Percentiles rank a stretch among this genome's conserved stretches.
These are phyloP conservation scores for Tenodera sinensis DNA, from an alignment of 2,888 invertebrate genomes.

Conservation along the genomic window DNA sequence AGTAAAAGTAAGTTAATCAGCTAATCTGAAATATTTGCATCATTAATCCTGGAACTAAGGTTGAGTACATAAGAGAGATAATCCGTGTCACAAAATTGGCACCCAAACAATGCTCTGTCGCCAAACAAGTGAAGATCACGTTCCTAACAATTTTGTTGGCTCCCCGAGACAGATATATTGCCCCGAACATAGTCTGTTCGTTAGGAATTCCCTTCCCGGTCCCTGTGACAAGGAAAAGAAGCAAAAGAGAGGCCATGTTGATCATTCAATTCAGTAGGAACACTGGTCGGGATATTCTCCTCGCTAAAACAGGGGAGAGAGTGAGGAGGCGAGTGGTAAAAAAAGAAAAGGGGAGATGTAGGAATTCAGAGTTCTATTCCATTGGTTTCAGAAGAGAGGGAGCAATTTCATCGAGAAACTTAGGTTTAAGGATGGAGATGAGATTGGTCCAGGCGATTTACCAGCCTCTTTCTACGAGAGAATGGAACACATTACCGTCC, in stretches of 20 bases:
- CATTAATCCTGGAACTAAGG: too few relatives aligned
- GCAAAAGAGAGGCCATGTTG: neutral
- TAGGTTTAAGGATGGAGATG: neutral
- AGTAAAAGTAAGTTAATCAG: too few relatives aligned
- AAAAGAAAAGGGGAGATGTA: neutral
- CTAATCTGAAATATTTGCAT: too few relatives aligned
- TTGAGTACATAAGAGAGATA: neutral
- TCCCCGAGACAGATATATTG: neutral
- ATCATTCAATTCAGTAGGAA: neutral
- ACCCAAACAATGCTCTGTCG: neutral
- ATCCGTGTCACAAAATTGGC: neutral
- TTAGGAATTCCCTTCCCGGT: neutral
- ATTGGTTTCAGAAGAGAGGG: neutral
- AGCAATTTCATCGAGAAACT: neutral
- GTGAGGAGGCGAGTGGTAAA: neutral
- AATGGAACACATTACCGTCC: too few relatives aligned
- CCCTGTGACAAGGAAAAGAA: neutral
- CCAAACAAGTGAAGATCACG: neutral
- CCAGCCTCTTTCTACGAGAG: too few relatives aligned
- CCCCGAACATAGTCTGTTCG: neutral
- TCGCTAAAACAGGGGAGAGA: neutral
- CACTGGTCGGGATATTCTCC: neutral
- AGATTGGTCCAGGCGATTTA: neutral
- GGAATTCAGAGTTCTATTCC: neutral
- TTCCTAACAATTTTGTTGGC: slow-evolving; percentile 2